These are phyloP conservation scores for Diploptera punctata DNA, from an alignment of 2,888 invertebrate species.

Conservation along the genomic window DNA sequence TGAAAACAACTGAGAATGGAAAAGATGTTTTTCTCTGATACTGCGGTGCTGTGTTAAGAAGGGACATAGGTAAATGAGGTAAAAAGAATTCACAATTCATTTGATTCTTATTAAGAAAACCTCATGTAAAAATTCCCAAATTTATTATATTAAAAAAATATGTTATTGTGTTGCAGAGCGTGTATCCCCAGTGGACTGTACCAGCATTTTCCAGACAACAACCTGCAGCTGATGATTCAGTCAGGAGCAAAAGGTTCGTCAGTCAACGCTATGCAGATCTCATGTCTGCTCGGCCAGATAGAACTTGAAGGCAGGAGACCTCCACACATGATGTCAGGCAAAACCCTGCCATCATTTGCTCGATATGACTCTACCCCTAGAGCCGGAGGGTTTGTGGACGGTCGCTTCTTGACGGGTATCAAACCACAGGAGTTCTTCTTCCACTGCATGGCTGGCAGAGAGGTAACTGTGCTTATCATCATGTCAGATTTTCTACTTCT, in stretches of 20 bases:
- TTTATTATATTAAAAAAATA: no score
- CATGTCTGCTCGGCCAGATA: conserved; percentile 96
- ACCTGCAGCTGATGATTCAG: conserved; percentile 97
- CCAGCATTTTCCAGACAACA: conserved; percentile 90
- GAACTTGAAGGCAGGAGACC: conserved; percentile 98
- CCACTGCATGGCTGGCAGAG: conserved; percentile 99
- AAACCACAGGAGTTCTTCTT: conserved; percentile 98
- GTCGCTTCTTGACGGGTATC: conserved; percentile 98
- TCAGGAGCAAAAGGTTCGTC: conserved; percentile 99
- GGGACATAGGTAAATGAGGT: no score
- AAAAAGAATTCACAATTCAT: no score
- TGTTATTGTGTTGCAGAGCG: conserved; percentile 58
- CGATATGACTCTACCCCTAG: conserved; percentile 87
- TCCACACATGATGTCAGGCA: conserved; percentile 92
- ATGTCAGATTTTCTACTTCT: no score
- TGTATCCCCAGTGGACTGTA: conserved; percentile 87
- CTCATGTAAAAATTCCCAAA: no score
- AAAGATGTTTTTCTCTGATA: no score
- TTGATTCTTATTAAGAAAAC: no score
- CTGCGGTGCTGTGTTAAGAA: no score
- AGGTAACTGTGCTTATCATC: no score
- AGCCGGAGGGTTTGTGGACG: conserved; percentile 96
- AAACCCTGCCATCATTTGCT: conserved; percentile 91
- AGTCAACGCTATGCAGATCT: conserved; percentile 98
- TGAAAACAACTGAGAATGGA: no score